These are phyloP conservation scores for Himalopsyche japonica DNA, from an alignment of 2,888 invertebrate species.

Conservation along the genomic window DNA sequence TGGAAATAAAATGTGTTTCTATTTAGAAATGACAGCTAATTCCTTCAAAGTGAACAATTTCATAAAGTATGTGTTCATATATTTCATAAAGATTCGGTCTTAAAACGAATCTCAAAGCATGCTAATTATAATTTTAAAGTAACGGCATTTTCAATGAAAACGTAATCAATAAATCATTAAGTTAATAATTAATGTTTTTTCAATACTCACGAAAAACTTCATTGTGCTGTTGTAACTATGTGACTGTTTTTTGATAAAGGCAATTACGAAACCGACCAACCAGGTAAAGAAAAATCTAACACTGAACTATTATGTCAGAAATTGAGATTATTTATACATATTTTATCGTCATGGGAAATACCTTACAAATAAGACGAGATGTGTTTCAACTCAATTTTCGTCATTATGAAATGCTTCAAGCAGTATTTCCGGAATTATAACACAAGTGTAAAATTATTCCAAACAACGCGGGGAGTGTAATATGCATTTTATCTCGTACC, in stretches of 20 bases:
- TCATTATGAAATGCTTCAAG: neutral
- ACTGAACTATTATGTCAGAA: neutral
- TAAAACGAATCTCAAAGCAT: too few relatives aligned
- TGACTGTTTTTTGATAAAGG: neutral
- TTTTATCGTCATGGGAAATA: neutral
- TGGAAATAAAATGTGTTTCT: too few relatives aligned
- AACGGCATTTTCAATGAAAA: too few relatives aligned
- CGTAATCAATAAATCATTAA: too few relatives aligned
- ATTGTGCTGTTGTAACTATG: neutral
- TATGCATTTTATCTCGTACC: too few relatives aligned
- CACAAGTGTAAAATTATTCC: neutral
- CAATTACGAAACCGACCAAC: neutral
- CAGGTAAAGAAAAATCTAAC: neutral
- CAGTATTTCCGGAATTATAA: neutral
- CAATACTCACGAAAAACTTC: neutral
- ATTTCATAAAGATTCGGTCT: too few relatives aligned
- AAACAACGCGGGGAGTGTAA: neutral
- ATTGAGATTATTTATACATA: neutral
- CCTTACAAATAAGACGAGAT: neutral
- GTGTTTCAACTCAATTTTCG: neutral
- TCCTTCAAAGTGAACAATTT: too few relatives aligned
- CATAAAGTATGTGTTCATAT: too few relatives aligned
- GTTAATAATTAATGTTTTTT: too few relatives aligned
- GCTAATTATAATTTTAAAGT: too few relatives aligned
- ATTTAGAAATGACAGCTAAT: too few relatives aligned